Conservation (phyloP, 2,797 vertebrate genomes). For the Enteromius afrohamiltoni region DNA sequence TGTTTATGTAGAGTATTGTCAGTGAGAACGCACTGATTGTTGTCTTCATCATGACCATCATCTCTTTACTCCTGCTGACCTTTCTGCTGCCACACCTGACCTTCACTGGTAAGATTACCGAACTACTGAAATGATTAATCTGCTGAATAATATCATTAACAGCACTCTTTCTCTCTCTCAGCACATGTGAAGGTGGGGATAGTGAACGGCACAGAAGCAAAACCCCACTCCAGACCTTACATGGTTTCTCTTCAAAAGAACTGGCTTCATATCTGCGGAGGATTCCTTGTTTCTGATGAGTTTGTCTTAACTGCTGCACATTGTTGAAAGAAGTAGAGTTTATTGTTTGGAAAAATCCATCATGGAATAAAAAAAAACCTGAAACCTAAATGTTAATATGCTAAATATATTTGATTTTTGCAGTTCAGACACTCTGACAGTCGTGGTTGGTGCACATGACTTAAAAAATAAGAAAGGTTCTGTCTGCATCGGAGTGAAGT, state of each 20-base stretch:
- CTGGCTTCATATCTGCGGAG: slow-evolving; percentile 67
- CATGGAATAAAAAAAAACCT: neutral
- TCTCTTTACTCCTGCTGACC: slow-evolving; percentile 44
- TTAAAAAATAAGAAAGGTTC: neutral
- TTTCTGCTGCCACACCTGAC: slow-evolving; percentile 41
- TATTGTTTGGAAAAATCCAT: neutral
- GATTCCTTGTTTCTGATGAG: slow-evolving; percentile 67
- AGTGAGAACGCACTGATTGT: neutral
- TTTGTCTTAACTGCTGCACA: slow-evolving; percentile 76
- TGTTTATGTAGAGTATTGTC: neutral
- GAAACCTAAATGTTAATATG: neutral
- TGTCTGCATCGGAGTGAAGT: neutral
- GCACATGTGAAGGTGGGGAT: slow-evolving; percentile 46
- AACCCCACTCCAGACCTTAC: slow-evolving; percentile 58
- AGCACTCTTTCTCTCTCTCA: slow-evolving; percentile 1
- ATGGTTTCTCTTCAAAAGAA: slow-evolving; percentile 68
- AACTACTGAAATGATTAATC: neutral
- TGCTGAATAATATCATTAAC: neutral
- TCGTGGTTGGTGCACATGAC: neutral
- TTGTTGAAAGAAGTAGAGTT: slow-evolving; percentile 54
- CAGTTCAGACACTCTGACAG: neutral
- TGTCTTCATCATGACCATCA: slow-evolving; percentile 40
- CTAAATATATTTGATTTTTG: neutral
- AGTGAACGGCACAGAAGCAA: slow-evolving; percentile 34
- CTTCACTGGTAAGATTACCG: slow-evolving; percentile 31